Percentiles rank a stretch among this genome's conserved stretches.
Conservation (phyloP, 2,113 vertebrate genomes). For the Dromiciops gliroides region DNA sequence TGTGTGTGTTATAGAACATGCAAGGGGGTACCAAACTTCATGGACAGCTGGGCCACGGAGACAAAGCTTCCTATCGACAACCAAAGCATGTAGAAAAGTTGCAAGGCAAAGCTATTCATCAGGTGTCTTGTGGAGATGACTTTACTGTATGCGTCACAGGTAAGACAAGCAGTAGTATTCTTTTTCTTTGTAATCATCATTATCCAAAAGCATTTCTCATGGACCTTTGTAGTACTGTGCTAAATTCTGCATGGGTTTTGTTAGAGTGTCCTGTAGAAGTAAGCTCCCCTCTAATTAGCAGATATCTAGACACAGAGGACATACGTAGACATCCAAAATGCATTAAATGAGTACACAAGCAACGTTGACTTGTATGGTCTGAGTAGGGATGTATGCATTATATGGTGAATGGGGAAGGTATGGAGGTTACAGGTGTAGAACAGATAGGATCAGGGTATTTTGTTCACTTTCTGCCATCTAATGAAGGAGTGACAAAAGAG, state of each 20-base stretch:
- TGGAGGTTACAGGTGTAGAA: neutral
- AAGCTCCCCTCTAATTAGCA: neutral
- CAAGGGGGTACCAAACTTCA: conserved; percentile 97
- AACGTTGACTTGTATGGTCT: neutral
- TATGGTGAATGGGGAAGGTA: conserved; percentile 1
- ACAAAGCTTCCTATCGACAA: conserved; percentile 96
- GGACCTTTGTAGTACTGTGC: neutral
- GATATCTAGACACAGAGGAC: conserved; percentile 4
- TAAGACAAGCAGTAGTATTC: conserved; percentile 74
- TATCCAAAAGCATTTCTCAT: neutral
- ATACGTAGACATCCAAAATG: conserved; percentile 35
- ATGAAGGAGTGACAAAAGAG: neutral
- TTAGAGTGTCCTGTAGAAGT: neutral
- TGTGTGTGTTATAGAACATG: conserved; percentile 88
- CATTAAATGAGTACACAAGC: neutral
- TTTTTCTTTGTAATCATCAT: neutral
- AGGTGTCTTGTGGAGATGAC: conserved; percentile 96
- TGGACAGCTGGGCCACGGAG: conserved; percentile 96
- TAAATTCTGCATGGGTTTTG: neutral
- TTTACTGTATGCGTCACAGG: conserved; percentile 97
- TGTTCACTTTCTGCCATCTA: neutral
- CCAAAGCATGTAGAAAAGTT: conserved; percentile 95
- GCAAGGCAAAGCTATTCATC: conserved; percentile 94
- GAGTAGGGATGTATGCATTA: neutral
- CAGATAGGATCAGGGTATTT: neutral